phyloP scores from a whole-genome alignment of 2,888 invertebrate genomes.

The Zaprionus obscuricornis region DNA sequence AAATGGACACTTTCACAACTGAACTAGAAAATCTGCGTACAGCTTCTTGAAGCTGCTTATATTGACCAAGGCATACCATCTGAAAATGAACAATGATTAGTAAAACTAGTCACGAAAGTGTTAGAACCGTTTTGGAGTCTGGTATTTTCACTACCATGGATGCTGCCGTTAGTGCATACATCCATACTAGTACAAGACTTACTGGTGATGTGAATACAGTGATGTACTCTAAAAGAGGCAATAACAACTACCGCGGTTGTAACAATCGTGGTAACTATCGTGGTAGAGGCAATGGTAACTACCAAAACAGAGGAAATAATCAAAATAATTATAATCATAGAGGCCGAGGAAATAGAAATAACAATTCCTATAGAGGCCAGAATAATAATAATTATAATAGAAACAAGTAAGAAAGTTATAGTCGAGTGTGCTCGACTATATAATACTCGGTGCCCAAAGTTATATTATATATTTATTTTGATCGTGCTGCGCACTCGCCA shows the following conservation, averaged over 20 bases:
- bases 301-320: too few relatives aligned
- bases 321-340: background rate
- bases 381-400: too few relatives aligned
- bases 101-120: constrained; percentile 1
- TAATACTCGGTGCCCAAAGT: too few relatives aligned
- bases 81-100: background rate
- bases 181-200: constrained; percentile 8
- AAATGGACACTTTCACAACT: background rate
- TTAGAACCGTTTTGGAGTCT: background rate
- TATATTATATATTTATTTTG: too few relatives aligned
- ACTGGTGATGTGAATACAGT: background rate
- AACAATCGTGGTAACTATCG: too few relatives aligned
- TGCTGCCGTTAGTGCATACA: constrained; percentile 7
- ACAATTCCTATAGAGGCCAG: background rate
- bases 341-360: too few relatives aligned
- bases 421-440: too few relatives aligned
- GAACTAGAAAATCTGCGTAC: constrained; percentile 1
- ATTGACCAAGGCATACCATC: background rate
- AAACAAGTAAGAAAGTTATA: too few relatives aligned
- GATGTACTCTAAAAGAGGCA: constrained; percentile 1
- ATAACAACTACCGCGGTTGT: too few relatives aligned
- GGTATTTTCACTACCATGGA: constrained; percentile 1
- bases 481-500: too few relatives aligned
- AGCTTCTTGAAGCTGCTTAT: constrained; percentile 3
- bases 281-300: too few relatives aligned